Conservation (phyloP, 1,140 invertebrate species). For the Neodiprion lecontei region DNA sequence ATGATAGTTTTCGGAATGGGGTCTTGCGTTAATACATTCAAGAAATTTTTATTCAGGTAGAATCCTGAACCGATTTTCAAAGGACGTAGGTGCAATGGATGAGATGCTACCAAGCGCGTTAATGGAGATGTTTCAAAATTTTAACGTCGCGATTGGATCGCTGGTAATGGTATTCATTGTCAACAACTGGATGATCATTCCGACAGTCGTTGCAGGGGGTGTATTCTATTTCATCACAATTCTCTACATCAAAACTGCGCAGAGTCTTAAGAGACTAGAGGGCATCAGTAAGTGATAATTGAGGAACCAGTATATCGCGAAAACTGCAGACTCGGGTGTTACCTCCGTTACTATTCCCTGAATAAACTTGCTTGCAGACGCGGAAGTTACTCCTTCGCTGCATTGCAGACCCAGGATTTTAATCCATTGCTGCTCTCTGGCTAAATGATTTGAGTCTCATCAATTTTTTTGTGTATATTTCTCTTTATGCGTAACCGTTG, state of each 20-base stretch:
- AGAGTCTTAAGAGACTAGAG: slow-evolving; percentile 67
- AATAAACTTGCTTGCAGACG: too few relatives aligned
- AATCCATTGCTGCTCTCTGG: too few relatives aligned
- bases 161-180: slow-evolving; percentile 64
- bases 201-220: slow-evolving; percentile 62
- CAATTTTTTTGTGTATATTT: neutral
- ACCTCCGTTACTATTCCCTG: too few relatives aligned
- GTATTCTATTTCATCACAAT: slow-evolving; percentile 63
- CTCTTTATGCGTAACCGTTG: neutral
- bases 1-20: neutral
- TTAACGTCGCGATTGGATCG: slow-evolving; percentile 55
- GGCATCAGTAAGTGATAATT: slow-evolving; percentile 53
- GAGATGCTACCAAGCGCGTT: slow-evolving; percentile 77
- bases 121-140: slow-evolving; percentile 69
- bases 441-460: too few relatives aligned
- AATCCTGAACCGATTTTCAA: slow-evolving; percentile 82
- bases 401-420: too few relatives aligned
- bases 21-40: too few relatives aligned
- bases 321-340: too few relatives aligned
- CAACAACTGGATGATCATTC: slow-evolving; percentile 66
- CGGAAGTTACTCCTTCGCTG: too few relatives aligned
- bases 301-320: neutral
- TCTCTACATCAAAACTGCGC: slow-evolving; percentile 70
- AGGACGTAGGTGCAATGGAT: slow-evolving; percentile 84
- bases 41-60: slow-evolving; percentile 55